Evolutionary conservation across 2,797 vertebrate genomes (phyloP), one percentile per base, ranked within the genome.

Genomic region (Synanceia verrucosa): DNA sequence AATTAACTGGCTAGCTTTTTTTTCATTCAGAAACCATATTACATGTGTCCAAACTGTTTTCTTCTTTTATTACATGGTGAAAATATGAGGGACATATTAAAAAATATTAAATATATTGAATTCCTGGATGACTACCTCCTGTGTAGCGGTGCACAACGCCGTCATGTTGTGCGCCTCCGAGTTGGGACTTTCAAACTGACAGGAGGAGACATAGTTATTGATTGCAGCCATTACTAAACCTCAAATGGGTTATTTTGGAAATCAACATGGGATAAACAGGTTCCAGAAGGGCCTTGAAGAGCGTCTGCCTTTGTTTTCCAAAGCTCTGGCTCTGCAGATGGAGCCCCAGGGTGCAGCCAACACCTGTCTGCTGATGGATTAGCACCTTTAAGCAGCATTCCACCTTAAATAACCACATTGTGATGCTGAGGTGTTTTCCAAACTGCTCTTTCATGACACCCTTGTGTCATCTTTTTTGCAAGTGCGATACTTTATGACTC

Each of bases 181-280:
- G 77, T 52, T 57, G 69, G 82, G 56, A 69, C 50, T 39, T 52
- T 50, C 63, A 9, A 62, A 36, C 52, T 41, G 53, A 59, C 50
- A 28, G 28, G 62, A 46, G 28, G 55, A 72, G 73, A 85, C 78
- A 86, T 92, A 73, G 78, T 90, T 92, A 92, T 83, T 85, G 82
- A 86, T 91, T 79, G 82, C 70, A 61, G 62, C 71, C 82, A 79
- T 90, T 90, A 79, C 46, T 34, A 36, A 73, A 62, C 70, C 52
- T 63, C 34, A 63, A 64, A 71, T 67, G 69, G 86, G 70, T 68
- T 85, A 77, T 86, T 84, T 67, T 76, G 73, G 73, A 81, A 82
- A 86, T 26, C 39, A 61, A 77, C 82, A 55, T 47, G 31, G 53
- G 77, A 73, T 43, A 65, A 61, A 83, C 78, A 55, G 70, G 65